phyloP scores from a whole-genome alignment of 1,140 invertebrate species.

The Globodera rostochiensis region DNA sequence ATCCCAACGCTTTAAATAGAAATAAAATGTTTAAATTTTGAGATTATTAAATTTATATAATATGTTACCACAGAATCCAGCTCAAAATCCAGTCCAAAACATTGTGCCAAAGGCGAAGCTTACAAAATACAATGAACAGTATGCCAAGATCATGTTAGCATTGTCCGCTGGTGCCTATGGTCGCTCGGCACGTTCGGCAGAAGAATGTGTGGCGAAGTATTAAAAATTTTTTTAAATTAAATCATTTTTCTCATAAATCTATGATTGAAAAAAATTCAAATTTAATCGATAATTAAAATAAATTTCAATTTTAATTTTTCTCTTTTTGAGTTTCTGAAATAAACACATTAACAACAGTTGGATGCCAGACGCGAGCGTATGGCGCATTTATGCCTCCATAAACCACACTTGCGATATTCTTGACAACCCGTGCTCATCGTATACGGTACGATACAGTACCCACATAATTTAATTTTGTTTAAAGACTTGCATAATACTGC shows the following conservation, averaged over 20 bases:
- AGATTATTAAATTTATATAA: no score
- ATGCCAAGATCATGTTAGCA: conserved; percentile 38
- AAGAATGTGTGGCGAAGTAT: conserved; percentile 36
- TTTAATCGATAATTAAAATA: not conserved
- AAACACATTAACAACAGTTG: conserved; percentile 1
- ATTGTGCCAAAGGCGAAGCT: not conserved
- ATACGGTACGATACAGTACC: conserved; percentile 8
- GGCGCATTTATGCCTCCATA: not conserved
- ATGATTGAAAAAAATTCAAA: no score
- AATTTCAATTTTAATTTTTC: conserved; percentile 1
- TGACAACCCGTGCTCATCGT: conserved; percentile 24
- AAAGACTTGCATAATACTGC: not conserved
- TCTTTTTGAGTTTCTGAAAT: not conserved
- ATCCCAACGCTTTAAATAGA: no score
- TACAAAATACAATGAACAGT: conserved; percentile 46
- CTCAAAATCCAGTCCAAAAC: not conserved
- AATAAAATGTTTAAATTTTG: no score
- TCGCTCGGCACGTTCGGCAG: not conserved
- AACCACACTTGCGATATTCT: conserved; percentile 17
- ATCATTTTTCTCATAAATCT: not conserved
- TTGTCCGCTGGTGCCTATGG: conserved; percentile 48
- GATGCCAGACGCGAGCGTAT: not conserved
- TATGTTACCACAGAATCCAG: not conserved
- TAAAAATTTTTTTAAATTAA: conserved; percentile 11
- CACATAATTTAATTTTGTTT: not conserved